A percentile compares a stretch with the other conserved stretches of the same genome.
Conservation (phyloP, 35 echinoderm and acorn worm genomes). For the Stichopus chloronotus region DNA sequence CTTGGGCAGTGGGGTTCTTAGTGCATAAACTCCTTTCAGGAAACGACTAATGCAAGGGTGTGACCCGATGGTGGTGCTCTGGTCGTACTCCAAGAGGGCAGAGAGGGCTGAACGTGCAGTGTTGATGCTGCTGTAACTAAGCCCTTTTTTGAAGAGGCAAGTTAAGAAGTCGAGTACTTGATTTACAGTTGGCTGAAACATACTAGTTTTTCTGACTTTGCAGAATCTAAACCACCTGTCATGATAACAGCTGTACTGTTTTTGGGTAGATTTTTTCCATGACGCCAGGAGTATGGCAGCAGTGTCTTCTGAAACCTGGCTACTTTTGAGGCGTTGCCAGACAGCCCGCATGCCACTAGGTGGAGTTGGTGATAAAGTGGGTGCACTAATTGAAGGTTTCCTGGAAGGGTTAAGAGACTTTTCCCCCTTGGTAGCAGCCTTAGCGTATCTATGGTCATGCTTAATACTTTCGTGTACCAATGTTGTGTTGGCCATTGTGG, state of each 20-base stretch:
- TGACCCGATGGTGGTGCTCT: neutral
- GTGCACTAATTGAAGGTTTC: neutral
- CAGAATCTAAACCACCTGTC: slow-evolving; percentile 13
- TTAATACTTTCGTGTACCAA: slow-evolving; percentile 65
- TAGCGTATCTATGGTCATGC: slow-evolving; percentile 51
- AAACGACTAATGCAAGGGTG: neutral
- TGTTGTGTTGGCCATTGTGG: slow-evolving; percentile 73
- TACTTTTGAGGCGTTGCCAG: neutral
- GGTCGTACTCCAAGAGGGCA: neutral
- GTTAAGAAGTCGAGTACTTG: neutral
- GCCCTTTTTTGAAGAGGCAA: neutral
- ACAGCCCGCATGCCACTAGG: slow-evolving; percentile 34
- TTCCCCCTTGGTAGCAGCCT: neutral
- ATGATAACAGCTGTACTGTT: slow-evolving; percentile 36
- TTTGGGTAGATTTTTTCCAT: slow-evolving; percentile 30
- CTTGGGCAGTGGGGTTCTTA: neutral
- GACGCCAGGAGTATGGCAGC: slow-evolving; percentile 31
- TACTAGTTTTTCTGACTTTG: neutral
- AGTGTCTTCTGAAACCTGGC: slow-evolving; percentile 10
- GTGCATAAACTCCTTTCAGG: slow-evolving; percentile 25
- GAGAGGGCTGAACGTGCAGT: slow-evolving; percentile 36
- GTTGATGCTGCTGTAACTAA: slow-evolving; percentile 26
- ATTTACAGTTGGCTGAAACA: slow-evolving; percentile 21
- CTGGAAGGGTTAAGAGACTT: slow-evolving; percentile 3
- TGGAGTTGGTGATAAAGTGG: slow-evolving; percentile 3